Base-by-base conservation (phyloP, 2,113 vertebrate species). In the Gambusia holbrooki region DNA sequence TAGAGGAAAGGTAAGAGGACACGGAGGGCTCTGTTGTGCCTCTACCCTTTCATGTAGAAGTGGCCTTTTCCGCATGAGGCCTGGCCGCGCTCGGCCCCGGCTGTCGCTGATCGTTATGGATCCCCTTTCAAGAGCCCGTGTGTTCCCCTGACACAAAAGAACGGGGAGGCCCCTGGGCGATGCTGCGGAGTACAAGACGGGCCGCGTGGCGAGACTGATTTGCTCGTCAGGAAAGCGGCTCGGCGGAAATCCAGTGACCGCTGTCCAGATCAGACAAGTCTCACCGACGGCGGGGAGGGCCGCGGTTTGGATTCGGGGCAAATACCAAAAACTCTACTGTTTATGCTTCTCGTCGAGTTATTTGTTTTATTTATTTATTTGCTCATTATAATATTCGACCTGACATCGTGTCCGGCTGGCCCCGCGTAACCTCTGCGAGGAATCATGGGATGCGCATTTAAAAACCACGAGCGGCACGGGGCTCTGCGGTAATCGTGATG, bases 351-450 rank as follows among this genome's bases (percentile, higher is more conserved):
- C 86, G 30, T 91, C 90, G 90, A 93, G 79, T 90, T 93, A 85
- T 90, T 86, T 89, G 77, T 92, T 92, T 86, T 88, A 37, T 37
- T 37, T 37, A 37, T 37, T 37, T 37, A 37, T 37, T 74, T 72
- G 83, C 88, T 94, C 92, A 93, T 94, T 93, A 93, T 89, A 90
- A 92, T 92, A 94, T 94, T 85, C 89, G 90, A 94, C 79, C 77
- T 92, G 93, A 94, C 93, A 93, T 91, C 71, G 25, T 86, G 93
- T 93, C 93, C 91, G 87, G 88, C 86, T 77, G 88, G 86, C 85
- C 93, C 77, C 72, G 76, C 12, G 73, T 80, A 89, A 87, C 89
- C 89, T 84, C 73, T 33, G 71, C 91, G 90, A 92, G 84, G 91
- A 88, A 89, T 90, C 88, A 86, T 87, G 87, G 85, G 87, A 87